Evolutionary conservation across 2,797 vertebrate species (phyloP).

Genomic region (Antrozous pallidus): DNA sequence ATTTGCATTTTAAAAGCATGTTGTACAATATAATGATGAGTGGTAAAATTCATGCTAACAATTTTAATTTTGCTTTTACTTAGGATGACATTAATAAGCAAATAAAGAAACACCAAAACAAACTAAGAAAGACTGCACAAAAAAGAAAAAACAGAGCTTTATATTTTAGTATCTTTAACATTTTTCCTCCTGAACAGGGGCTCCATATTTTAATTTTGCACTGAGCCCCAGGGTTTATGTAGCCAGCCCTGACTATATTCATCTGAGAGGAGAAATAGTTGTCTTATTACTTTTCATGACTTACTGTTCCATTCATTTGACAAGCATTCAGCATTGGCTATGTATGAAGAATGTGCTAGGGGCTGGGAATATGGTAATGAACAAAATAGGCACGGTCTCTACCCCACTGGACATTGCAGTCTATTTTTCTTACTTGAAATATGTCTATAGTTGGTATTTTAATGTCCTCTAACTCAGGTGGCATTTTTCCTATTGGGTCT

Average conservation of each 20-base stretch:
- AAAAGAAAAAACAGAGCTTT: neutral
- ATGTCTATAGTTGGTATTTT: neutral
- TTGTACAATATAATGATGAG: neutral
- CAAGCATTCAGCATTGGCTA: neutral
- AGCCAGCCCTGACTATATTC: neutral
- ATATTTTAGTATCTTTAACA: neutral
- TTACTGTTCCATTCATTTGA: neutral
- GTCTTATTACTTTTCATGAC: neutral
- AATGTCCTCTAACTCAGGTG: neutral
- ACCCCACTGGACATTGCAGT: neutral
- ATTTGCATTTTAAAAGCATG: neutral
- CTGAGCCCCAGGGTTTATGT: neutral
- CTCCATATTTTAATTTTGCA: neutral
- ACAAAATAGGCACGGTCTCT: neutral
- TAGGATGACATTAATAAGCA: neutral
- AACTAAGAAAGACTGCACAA: neutral
- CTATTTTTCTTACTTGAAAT: neutral
- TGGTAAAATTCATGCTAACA: neutral
- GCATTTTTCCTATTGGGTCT: neutral
- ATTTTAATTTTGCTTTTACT: slow-evolving; percentile 4
- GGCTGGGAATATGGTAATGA: neutral
- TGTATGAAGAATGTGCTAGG: neutral
- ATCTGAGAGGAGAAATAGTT: neutral
- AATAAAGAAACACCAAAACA: neutral
- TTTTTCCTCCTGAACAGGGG: neutral